Evolutionary conservation across 2,888 invertebrate genomes (phyloP).

Genomic region (Scaptodrosophila latifasciaeformis): DNA sequence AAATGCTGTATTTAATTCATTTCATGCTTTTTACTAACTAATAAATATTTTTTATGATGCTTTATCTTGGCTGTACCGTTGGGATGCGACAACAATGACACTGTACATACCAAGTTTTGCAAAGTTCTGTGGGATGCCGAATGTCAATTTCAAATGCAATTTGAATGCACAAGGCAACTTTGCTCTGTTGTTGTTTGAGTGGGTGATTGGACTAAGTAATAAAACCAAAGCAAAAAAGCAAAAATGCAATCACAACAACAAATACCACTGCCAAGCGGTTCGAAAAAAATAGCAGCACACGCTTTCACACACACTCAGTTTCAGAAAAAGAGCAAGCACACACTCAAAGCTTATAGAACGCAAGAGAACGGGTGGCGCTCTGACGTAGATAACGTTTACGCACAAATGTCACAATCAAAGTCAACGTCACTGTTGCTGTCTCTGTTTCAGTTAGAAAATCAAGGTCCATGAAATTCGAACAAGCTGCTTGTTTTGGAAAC

Average conservation of each 20-base stretch:
- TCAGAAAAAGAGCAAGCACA: no score
- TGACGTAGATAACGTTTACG: conserved; percentile 9
- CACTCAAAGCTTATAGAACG: no score
- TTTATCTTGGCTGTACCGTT: background rate
- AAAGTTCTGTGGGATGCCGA: conserved; percentile 26
- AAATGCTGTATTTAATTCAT: no score
- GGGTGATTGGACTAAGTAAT: background rate
- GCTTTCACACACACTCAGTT: no score
- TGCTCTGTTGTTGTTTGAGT: conserved; percentile 7
- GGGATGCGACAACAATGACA: no score
- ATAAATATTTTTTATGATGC: background rate
- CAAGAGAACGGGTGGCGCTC: conserved; percentile 2
- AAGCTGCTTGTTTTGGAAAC: conserved; percentile 36
- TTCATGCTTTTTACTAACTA: background rate
- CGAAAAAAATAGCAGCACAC: no score
- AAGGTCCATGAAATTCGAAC: conserved; percentile 1
- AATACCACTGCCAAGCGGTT: background rate
- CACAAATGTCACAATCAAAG: conserved; percentile 7
- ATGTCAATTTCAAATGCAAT: conserved; percentile 58
- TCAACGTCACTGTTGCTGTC: background rate
- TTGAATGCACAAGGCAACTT: conserved; percentile 41
- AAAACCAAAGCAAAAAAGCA: no score
- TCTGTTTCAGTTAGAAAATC: background rate
- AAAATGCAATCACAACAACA: conserved; percentile 10
- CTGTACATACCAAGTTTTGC: background rate